Evolutionary conservation across 1,140 invertebrate species (phyloP), one percentile per base, ranked within the genome.

Genomic region (Grapholita molesta): DNA sequence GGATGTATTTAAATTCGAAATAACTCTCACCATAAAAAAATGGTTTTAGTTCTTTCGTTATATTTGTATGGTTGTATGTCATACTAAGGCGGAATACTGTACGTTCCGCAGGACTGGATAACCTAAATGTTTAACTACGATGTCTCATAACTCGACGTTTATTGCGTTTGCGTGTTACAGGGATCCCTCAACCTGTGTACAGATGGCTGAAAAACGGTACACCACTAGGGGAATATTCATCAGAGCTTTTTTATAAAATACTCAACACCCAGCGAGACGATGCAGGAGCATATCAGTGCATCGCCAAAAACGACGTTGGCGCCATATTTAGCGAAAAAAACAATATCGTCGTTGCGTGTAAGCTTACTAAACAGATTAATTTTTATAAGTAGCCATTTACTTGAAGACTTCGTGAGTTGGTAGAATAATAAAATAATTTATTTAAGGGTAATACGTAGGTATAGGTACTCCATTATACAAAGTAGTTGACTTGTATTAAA

Each of bases 241-340:
- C 94, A 5, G 96, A 97, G 81, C 93, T 95, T 77, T 97, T 96
- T 85, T 96, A 96, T 86, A 95, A 96, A 82, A 97, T 98, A 70
- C 94, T 95, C 71, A 96, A 95, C 76, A 95, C 97, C 1, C 94
- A 94, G 67, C 93, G 95, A 30, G 93, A 95, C 67, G 96, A 98
- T 89, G 95, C 96, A 30, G 98, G 97, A 12, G 94, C 95, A 33
- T 99, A 99, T 89, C 96, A 97, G 83, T 99, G 97, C 91, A 95
- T 98, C 57, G 97, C 97, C 8, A 95, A 94, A 69, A 99, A 98
- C 89, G 95, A 96, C 74, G 97, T 97, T 55, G 98, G 98, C 48
- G 96, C 97, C 55, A 96, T 99, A 85, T 95, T 98, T 83, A 98
- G 97, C 86, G 96, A 98, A 81, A 96, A 96, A 88, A 96, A 97